Base-by-base conservation (phyloP, 2,113 vertebrate species). In the Pseudopodoces humilis region DNA sequence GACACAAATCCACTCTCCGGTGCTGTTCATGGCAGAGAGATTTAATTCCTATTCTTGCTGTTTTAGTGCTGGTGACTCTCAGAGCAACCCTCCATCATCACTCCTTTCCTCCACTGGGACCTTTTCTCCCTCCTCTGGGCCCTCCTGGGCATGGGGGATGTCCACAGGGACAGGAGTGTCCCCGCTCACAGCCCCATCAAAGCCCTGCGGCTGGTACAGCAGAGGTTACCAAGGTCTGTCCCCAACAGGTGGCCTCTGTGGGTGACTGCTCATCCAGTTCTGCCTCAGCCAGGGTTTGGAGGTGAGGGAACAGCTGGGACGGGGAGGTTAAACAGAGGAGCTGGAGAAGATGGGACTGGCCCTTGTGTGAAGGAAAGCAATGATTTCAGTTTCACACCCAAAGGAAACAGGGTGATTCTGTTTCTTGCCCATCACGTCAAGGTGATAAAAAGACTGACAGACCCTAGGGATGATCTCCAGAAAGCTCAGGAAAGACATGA, bases 131-230 rank as follows among this genome's bases (percentile, higher is more conserved):
- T 76, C 2, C 16, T 63, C 35, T 55, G 47, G 37, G 49, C 4
- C 5, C 7, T 58, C 24, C 25, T 83, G 80, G 55, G 47, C 15
- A 2, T 12, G 27, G 30, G 11, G 20, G 7, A 4, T n/a, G n/a
- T 69, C 65, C 24, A 33, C 0, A 5, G 15, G 41, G 50, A 59
- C 3, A 11, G n/a, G 41, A 56, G 56, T 10, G 37, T 1, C 49
- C 30, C 9, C 16, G 2, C 39, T 33, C 15, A 0, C 1, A 22
- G 0, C 1, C 24, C 35, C 84, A 56, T 62, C 39, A 24, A 43
- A 88, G 62, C 28, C 1, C 3, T 4, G 65, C 6, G 44, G 41
- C 14, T 4, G 49, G 78, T 33, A 47, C 30, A 37, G 43, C 50
- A 56, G 50, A 31, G 63, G 35, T 90, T 37, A 77, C 46, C 1